Conservation (phyloP, 2,888 invertebrate genomes). For the Ophion ventricosus region DNA sequence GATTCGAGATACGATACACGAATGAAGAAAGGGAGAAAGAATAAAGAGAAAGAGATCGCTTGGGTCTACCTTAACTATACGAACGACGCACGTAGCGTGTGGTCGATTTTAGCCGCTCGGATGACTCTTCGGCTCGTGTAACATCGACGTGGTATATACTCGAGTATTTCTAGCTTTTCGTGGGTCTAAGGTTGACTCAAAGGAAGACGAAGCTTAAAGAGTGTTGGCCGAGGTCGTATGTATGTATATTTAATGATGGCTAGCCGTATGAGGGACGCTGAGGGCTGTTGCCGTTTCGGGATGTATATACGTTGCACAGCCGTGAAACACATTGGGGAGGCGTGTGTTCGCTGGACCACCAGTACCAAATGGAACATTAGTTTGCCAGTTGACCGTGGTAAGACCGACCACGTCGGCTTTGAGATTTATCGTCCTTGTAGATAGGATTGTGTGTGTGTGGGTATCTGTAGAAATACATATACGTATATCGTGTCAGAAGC, state of each 20-base stretch:
- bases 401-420: conserved; percentile 73
- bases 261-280: conserved; percentile 29
- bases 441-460: not conserved
- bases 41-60: too few relatives aligned
- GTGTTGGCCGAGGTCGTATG: not conserved
- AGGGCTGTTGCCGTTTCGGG: conserved; percentile 41
- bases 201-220: conserved; percentile 48
- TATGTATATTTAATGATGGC: conserved; percentile 34
- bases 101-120: not conserved
- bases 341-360: conserved; percentile 61
- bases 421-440: conserved; percentile 74
- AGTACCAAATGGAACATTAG: conserved; percentile 73
- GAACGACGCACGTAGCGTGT: not conserved
- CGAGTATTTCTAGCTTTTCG: conserved; percentile 35
- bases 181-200: conserved; percentile 47
- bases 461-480: too few relatives aligned
- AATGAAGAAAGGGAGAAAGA: too few relatives aligned
- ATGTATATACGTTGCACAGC: conserved; percentile 41
- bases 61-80: not conserved
- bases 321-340: conserved; percentile 64
- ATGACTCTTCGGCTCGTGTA: not conserved
- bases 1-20: too few relatives aligned
- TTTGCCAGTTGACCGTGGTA: conserved; percentile 75
- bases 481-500: too few relatives aligned
- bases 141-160: conserved; percentile 24